Base-by-base conservation (phyloP, 2,888 invertebrate species). In the Tetranychus piercei region DNA sequence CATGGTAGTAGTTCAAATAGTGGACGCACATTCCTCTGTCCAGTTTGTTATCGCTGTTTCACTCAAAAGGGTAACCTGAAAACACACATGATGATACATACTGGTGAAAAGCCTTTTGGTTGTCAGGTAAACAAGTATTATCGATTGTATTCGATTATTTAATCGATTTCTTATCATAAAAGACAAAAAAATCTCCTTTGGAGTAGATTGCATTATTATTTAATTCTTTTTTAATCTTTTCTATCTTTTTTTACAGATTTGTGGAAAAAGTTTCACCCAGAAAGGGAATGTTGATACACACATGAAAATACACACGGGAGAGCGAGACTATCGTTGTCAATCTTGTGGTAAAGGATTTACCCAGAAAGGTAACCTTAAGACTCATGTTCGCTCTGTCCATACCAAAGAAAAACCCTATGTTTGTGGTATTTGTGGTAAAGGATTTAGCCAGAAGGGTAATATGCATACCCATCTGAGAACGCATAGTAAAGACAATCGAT, bases 1-100 rank as follows among this genome's bases (percentile, higher is more conserved):
- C 55, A 55, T 95, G 92, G 71, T 99, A 89, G 80, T 96, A 95
- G 0, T 99, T 95, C 73, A 71, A 75, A 72, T 15, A 65, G 22
- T 22, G 34, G 34, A 23, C 69, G 77, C 76, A 69, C 77, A 77
- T 55, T 77, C 77, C 78, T 78, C 1, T 79, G 79, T 74, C 79
- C 78, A 43, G 77, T 79, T 44, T 79, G 79, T 74, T 77, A 79
- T 74, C 78, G 77, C 75, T 75, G 76, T 66, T 79, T 79, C 44
- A 79, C 79, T 65, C 79, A 79, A 73, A 79, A 79, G 76, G 79
- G 79, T 69, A 79, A 79, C 76, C 76, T 79, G 5, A 79, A 79
- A 71, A 79, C 79, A 34, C 79, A 79, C 74, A 78, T 79, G 78
- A 79, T 79, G 79, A 79, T 79, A 23, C 79, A 79, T 72, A 78